Conservation (phyloP, 2,797 vertebrate species). For the Macroramphosus scolopax region DNA sequence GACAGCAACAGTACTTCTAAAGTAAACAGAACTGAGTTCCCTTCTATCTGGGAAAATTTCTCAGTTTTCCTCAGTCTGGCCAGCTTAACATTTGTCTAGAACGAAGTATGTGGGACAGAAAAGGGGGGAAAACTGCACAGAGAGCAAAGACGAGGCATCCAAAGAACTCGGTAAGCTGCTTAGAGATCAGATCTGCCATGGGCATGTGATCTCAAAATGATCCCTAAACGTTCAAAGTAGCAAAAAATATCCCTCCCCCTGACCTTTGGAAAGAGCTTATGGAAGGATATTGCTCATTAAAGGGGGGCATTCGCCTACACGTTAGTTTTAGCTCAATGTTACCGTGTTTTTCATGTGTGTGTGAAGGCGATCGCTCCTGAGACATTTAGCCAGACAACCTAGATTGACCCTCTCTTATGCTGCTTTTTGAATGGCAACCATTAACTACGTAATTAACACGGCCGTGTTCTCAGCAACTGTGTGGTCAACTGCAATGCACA, state of each 20-base stretch:
- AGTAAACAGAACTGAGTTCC: constrained; percentile 5
- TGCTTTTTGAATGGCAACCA: constrained; percentile 5
- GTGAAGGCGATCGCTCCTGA: constrained; percentile 16
- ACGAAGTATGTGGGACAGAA: constrained; percentile 39
- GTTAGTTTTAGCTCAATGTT: constrained; percentile 46
- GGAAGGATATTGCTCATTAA: constrained; percentile 73
- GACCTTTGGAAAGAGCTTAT: constrained; percentile 73
- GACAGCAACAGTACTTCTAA: too few species aligned
- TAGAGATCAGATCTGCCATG: constrained; percentile 74
- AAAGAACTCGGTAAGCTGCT: constrained; percentile 83
- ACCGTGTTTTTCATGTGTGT: constrained; percentile 30
- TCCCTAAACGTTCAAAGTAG: constrained; percentile 77
- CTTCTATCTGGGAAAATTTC: constrained; percentile 14
- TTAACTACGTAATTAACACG: too few species aligned
- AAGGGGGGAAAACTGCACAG: constrained; percentile 41
- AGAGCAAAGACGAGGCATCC: constrained; percentile 75
- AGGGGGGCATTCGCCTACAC: constrained; percentile 54
- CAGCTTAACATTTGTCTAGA: constrained; percentile 43
- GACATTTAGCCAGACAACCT: constrained; percentile 4
- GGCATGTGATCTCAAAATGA: constrained; percentile 81
- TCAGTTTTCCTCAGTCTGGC: constrained; percentile 41
- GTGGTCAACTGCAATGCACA: neutral
- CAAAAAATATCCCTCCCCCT: constrained; percentile 72
- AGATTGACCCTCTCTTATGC: constrained; percentile 21
- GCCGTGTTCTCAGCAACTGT: neutral